These are phyloP conservation scores for Abscondita cerata DNA, from an alignment of 2,888 invertebrate species.

Conservation along the genomic window DNA sequence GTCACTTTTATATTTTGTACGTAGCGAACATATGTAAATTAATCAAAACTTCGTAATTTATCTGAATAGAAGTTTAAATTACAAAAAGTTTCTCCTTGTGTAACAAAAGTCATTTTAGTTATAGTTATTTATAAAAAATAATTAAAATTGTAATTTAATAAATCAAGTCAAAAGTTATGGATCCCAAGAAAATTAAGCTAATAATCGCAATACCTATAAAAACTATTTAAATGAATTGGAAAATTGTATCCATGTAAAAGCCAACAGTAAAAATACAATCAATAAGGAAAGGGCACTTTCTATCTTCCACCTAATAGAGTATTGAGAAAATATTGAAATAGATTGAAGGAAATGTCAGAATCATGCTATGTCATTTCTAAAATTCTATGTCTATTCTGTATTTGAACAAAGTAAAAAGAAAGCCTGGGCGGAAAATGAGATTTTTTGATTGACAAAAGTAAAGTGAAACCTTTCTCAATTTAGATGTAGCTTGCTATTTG, in stretches of 20 bases:
- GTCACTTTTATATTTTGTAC: too few species aligned
- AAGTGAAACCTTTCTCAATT: slow-evolving; percentile 14
- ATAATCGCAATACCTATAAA: too few species aligned
- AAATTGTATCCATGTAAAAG: slow-evolving; percentile 15
- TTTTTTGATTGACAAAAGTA: slow-evolving; percentile 29
- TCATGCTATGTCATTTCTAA: slow-evolving; percentile 21
- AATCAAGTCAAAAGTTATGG: too few species aligned
- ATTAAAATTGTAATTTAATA: too few species aligned
- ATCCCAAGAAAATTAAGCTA: too few species aligned
- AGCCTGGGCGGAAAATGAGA: slow-evolving; percentile 28
- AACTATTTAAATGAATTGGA: slow-evolving; percentile 14
- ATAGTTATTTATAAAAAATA: too few species aligned
- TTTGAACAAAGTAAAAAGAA: slow-evolving; percentile 19
- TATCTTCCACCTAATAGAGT: slow-evolving; percentile 23
- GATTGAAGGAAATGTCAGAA: slow-evolving; percentile 29
- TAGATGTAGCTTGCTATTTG: neutral
- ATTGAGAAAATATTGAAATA: slow-evolving; percentile 23
- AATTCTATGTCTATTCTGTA: slow-evolving; percentile 5
- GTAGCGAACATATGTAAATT: too few species aligned
- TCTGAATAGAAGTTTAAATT: too few species aligned
- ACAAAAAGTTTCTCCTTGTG: too few species aligned
- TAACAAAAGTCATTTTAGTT: too few species aligned
- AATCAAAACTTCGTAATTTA: too few species aligned
- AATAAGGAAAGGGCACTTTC: slow-evolving; percentile 13
- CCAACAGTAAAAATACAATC: slow-evolving; percentile 17